A percentile compares a stretch with the other conserved stretches of the same genome.
Evolutionary conservation across 2,113 vertebrate species (phyloP).

Genomic region (Lagopus leucura): DNA sequence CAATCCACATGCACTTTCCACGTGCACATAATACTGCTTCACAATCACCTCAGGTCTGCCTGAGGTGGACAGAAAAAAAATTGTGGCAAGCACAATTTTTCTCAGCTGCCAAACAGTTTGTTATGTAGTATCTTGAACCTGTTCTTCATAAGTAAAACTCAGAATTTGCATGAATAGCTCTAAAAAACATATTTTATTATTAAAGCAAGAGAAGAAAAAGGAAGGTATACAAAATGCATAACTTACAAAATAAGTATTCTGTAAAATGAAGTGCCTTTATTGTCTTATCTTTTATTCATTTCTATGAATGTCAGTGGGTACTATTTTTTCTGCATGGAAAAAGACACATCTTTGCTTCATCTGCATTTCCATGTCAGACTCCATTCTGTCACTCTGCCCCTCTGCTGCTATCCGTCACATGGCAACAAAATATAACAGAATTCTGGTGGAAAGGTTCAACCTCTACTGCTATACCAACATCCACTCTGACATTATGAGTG

Average conservation of each 20-base stretch:
- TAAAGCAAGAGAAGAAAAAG: not conserved
- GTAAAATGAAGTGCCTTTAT: not conserved
- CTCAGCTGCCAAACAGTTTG: not conserved
- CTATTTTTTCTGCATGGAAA: too few relatives aligned
- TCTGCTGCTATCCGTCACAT: too few relatives aligned
- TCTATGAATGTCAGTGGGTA: too few relatives aligned
- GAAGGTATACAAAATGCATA: not conserved
- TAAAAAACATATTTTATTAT: fast-evolving
- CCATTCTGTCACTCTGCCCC: too few relatives aligned
- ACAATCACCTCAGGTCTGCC: not conserved
- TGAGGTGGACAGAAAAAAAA: not conserved
- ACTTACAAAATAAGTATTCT: not conserved
- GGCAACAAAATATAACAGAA: too few relatives aligned
- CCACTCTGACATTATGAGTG: too few relatives aligned
- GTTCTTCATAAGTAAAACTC: not conserved
- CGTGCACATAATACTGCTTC: not conserved
- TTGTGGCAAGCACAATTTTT: not conserved
- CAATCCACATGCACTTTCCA: not conserved
- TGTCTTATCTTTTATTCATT: not conserved
- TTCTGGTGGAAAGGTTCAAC: too few relatives aligned
- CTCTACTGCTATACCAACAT: too few relatives aligned
- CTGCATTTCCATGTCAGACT: too few relatives aligned
- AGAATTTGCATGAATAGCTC: not conserved
- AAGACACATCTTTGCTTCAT: too few relatives aligned
- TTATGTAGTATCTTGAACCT: not conserved